Base-by-base conservation (phyloP, 2,888 invertebrate species). In the Archips crataeganus region DNA sequence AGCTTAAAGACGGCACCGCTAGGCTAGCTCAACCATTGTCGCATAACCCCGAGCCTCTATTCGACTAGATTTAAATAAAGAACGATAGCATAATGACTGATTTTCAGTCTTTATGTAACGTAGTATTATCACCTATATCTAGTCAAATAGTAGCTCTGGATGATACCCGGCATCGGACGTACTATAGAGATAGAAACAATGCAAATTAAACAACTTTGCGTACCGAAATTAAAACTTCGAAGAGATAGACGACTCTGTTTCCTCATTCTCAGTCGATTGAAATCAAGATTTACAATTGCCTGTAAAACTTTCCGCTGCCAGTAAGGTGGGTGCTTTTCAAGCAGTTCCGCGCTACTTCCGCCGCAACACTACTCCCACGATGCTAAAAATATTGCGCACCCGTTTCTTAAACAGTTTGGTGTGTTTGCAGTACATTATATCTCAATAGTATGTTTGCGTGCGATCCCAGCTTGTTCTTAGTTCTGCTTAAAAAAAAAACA, bases 11-110 rank as follows among this genome's bases (percentile, higher is more conserved):
- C 10, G 32, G 57, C 10, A 8, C 57, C 57, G 32, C 23, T 15
- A 23, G 4, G 32, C 23, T 15, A 23, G 4, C n/a, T 5, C n/a
- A 51, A 51, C 45, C 45, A 45, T 45, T 45, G 45, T 45, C 11
- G 11, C 11, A n/a, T n/a, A 54, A 54, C 54, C n/a, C n/a, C 49
- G 54, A 54, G 54, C 54, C 15, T n/a, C 23, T 54, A 54, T 54
- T 54, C 13, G 54, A 54, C 54, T 54, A 9, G 8, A 23, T 6
- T 23, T 54, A 2, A 54, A 23, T 54, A 23, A 49, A 49, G n/a
- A n/a, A 4, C 49, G n/a, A 49, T 54, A 23, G 5, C 15, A 54
- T 15, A 10, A 54, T 8, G 23, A 54, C 8, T 54, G 49, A 49
- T 49, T 47, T 10, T 49, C 49, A n/a, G n/a, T n/a, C n/a, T 49